phyloP scores from a whole-genome alignment of 2,797 vertebrate species.

The Alca torda region DNA sequence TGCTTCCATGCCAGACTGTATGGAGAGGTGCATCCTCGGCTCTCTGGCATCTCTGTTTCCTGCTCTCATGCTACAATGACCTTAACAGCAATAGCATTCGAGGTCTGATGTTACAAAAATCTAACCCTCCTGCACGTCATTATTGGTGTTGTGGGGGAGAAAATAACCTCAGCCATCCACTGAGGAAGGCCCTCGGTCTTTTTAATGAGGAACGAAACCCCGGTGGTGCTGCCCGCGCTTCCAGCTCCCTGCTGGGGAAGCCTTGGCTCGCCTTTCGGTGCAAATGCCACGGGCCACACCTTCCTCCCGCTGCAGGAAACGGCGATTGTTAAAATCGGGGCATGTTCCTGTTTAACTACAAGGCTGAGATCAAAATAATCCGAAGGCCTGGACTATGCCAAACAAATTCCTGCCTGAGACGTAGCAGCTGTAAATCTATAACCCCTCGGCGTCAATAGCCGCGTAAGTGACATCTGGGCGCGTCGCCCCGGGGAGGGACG shows the following conservation, averaged over 20 bases:
- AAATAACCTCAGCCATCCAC: neutral
- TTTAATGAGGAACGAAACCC: neutral
- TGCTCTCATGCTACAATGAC: neutral
- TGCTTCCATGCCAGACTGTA: neutral
- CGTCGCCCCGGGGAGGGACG: neutral
- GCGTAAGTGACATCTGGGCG: neutral
- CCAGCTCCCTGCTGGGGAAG: slow-evolving; percentile 3
- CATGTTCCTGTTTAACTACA: slow-evolving; percentile 73
- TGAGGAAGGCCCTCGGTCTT: neutral
- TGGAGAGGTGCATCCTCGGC: neutral
- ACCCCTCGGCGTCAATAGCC: neutral
- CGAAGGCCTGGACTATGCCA: slow-evolving; percentile 60
- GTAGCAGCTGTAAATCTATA: neutral
- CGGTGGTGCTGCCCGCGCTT: neutral
- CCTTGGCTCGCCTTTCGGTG: slow-evolving; percentile 35
- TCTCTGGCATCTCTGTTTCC: neutral
- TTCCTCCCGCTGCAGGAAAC: slow-evolving; percentile 67
- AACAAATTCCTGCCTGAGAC: slow-evolving; percentile 62
- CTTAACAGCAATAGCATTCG: accelerated
- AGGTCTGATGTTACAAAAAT: neutral
- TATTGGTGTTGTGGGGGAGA: neutral
- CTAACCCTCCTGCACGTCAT: neutral
- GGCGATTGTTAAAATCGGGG: slow-evolving; percentile 71
- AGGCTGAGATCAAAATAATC: slow-evolving; percentile 73
- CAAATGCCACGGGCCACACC: slow-evolving; percentile 62